These are phyloP conservation scores for Oncorhynchus tshawytscha DNA, from an alignment of 2,113 vertebrate genomes.

Conservation along the genomic window DNA sequence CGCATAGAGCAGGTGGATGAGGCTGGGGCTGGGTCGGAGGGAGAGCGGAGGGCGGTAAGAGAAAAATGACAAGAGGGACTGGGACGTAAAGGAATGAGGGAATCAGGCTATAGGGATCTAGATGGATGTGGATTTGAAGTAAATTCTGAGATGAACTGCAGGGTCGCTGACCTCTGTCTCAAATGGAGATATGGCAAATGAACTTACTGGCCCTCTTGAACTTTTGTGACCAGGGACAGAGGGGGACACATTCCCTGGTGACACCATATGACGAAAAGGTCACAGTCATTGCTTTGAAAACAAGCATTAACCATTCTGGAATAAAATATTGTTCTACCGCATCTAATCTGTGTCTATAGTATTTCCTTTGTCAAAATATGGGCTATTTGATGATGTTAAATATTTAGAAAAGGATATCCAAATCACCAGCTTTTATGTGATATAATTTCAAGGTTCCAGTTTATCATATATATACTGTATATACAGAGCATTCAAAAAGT, in stretches of 20 bases:
- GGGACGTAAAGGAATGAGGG: constrained; percentile 29
- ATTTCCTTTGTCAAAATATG: not conserved
- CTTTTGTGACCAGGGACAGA: constrained; percentile 16
- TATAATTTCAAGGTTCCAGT: not conserved
- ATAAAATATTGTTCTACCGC: not conserved
- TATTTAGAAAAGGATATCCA: not conserved
- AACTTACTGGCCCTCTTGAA: constrained; percentile 39
- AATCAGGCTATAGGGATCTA: not conserved
- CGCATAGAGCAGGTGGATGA: not conserved
- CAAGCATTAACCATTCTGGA: not conserved
- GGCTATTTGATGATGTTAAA: not conserved
- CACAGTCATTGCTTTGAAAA: not conserved
- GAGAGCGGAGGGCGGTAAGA: not conserved
- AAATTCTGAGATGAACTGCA: constrained; percentile 41
- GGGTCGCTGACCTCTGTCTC: constrained; percentile 48
- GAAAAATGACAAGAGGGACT: constrained; percentile 28
- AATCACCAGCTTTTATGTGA: not conserved
- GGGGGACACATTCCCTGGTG: constrained; percentile 20
- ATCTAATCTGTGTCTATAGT: not conserved
- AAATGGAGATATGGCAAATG: constrained; percentile 51
- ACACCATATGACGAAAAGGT: not conserved
- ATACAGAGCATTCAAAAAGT: too few species aligned
- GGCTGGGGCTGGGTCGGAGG: not conserved
- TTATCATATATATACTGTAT: too few species aligned
- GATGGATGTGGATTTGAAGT: constrained; percentile 25